Conservation (phyloP, 2,113 vertebrate genomes). For the Collichthys lucidus region DNA sequence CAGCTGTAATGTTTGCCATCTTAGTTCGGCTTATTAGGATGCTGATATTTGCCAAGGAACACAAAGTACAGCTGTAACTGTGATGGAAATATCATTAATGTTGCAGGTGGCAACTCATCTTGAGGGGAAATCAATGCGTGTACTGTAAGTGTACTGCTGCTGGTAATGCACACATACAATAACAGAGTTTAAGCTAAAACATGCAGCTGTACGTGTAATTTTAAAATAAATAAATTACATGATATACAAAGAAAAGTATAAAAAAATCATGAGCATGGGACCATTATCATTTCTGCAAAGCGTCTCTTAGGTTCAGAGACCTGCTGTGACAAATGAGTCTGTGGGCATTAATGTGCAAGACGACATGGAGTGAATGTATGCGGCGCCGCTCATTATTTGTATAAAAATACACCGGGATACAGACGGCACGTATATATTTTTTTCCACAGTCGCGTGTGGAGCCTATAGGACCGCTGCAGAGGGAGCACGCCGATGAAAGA, state of each 20-base stretch:
- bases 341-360: not conserved
- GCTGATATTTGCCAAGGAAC: not conserved
- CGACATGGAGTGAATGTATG: not conserved
- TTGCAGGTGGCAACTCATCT: not conserved
- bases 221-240: not conserved
- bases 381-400: conserved; percentile 22
- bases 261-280: not conserved
- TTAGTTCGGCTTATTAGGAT: not conserved
- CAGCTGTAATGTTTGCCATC: not conserved
- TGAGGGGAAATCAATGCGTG: not conserved
- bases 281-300: not conserved
- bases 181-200: too few relatives aligned
- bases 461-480: conserved; percentile 12
- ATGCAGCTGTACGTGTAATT: too few relatives aligned
- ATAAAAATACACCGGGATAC: not conserved
- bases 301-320: not conserved
- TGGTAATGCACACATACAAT: too few relatives aligned
- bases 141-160: not conserved
- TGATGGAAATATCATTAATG: not conserved
- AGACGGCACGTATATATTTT: not conserved
- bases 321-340: conserved; percentile 4
- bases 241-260: not conserved
- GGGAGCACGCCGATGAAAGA: conserved; percentile 49
- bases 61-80: not conserved
- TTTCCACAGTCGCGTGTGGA: not conserved